A percentile compares a stretch with the other conserved stretches of the same genome.
These are phyloP conservation scores for Momotus momota DNA, from an alignment of 2,797 vertebrate species.

Conservation along the genomic window DNA sequence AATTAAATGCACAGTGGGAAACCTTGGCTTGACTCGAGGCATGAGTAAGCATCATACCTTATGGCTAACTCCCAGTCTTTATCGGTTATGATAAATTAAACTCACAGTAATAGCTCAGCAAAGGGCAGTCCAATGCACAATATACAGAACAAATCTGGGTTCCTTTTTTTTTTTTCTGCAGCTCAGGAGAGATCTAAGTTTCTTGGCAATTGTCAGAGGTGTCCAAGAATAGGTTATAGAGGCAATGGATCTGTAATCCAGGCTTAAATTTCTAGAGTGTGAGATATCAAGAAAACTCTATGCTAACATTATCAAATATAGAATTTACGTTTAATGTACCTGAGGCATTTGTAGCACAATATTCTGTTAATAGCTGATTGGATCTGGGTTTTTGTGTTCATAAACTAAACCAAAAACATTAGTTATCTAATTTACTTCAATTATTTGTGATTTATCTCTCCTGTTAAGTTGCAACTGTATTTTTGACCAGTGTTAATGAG, in stretches of 20 bases:
- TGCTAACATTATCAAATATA: neutral
- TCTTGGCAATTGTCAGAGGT: neutral
- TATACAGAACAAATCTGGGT: neutral
- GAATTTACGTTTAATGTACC: neutral
- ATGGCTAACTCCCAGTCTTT: neutral
- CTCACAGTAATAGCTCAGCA: neutral
- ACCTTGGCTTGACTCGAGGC: neutral
- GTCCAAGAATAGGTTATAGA: neutral
- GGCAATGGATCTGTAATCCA: neutral
- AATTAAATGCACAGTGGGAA: constrained; percentile 16
- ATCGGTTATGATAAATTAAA: constrained; percentile 9
- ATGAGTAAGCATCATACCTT: neutral
- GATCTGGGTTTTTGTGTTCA: neutral
- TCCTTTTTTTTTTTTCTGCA: neutral
- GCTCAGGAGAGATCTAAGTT: neutral
- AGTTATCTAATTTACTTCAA: neutral
- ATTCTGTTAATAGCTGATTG: neutral
- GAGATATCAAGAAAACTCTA: neutral
- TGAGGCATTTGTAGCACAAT: neutral
- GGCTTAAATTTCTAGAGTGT: neutral
- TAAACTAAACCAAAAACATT: neutral
- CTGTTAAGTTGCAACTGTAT: neutral
- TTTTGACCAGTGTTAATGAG: neutral
- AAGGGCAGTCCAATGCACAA: neutral
- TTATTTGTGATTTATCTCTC: neutral